Conservation (phyloP, 2,797 vertebrate species). For the Chiloscyllium punctatum region DNA sequence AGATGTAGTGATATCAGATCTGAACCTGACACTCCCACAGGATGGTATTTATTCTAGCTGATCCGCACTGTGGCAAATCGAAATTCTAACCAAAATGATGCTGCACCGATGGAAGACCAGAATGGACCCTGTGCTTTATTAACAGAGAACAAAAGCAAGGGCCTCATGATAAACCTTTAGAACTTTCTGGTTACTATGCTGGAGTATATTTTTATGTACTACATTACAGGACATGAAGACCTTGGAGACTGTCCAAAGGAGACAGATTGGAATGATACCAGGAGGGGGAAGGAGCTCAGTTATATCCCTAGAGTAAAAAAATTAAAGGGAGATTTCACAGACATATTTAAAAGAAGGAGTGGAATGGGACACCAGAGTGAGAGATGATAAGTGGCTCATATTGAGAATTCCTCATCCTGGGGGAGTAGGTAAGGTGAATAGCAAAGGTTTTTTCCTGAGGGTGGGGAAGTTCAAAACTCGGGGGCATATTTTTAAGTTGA, state of each 20-base stretch:
- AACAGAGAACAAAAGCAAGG: neutral
- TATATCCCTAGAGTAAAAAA: neutral
- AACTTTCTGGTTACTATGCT: neutral
- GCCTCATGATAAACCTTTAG: neutral
- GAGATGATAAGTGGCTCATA: neutral
- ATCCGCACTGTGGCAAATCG: neutral
- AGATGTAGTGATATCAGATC: neutral
- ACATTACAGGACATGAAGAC: neutral
- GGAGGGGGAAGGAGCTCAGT: neutral
- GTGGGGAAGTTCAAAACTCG: too few relatives aligned
- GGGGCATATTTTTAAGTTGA: too few relatives aligned
- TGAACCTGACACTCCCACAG: neutral
- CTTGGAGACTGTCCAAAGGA: neutral
- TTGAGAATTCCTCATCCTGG: neutral
- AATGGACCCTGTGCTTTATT: neutral
- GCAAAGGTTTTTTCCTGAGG: too few relatives aligned
- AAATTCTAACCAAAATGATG: neutral
- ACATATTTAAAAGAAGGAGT: neutral
- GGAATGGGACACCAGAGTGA: neutral
- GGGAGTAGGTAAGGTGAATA: too few relatives aligned
- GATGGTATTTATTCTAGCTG: neutral
- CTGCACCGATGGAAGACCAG: neutral
- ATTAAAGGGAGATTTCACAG: neutral
- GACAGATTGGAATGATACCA: neutral
- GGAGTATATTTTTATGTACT: neutral